Evolutionary conservation across 2,888 invertebrate species (phyloP).

Genomic region (Cheilosia variabilis): DNA sequence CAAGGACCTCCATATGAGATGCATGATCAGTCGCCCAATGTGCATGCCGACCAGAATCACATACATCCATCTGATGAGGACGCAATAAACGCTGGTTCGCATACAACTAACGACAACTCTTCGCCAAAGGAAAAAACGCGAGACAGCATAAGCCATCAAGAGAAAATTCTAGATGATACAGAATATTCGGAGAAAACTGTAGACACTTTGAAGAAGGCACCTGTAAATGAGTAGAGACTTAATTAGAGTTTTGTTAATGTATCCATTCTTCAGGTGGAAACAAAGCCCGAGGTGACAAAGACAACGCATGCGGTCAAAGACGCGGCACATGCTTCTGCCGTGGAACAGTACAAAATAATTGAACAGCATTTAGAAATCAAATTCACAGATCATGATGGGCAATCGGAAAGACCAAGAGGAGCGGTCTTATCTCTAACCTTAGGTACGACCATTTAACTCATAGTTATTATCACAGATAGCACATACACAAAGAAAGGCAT

Average conservation of each 20-base stretch:
- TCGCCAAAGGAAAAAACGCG: conserved; percentile 40
- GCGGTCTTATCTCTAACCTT: conserved; percentile 91
- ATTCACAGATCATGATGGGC: conserved; percentile 86
- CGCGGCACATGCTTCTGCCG: conserved; percentile 78
- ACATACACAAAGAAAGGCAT: no score
- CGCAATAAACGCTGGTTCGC: conserved; percentile 19
- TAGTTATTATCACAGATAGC: not conserved
- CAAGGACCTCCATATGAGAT: not conserved
- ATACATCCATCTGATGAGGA: conserved; percentile 33
- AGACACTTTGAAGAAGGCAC: conserved; percentile 81
- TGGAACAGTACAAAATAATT: conserved; percentile 82
- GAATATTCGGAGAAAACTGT: conserved; percentile 80
- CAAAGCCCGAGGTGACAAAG: conserved; percentile 10
- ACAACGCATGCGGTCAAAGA: not conserved
- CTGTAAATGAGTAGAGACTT: not conserved
- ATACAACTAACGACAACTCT: conserved; percentile 25
- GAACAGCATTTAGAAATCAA: conserved; percentile 83
- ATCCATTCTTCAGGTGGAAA: not conserved
- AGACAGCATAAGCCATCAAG: conserved; percentile 71
- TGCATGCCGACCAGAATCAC: not conserved
- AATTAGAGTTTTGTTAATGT: not conserved
- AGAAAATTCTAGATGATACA: conserved; percentile 73
- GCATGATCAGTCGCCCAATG: conserved; percentile 1
- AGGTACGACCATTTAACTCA: conserved; percentile 84
- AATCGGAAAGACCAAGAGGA: conserved; percentile 89